Evolutionary conservation across 2,113 vertebrate species (phyloP).

Genomic region (Sylvia atricapilla): DNA sequence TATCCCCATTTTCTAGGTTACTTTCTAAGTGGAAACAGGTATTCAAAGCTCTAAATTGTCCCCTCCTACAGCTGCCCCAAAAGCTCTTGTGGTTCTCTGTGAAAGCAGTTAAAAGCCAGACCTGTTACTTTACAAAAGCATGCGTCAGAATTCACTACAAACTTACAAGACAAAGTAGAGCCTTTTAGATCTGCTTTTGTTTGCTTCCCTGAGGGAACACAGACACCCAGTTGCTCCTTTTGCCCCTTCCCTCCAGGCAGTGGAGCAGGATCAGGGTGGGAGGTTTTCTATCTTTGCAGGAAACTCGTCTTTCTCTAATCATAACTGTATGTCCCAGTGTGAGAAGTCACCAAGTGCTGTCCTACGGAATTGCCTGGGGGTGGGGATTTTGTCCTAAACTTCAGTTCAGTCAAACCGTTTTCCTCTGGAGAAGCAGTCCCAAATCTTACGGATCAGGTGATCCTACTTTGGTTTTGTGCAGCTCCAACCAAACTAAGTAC

Average conservation of each 20-base stretch:
- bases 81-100: background rate
- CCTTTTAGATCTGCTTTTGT: background rate
- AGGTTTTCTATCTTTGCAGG: background rate
- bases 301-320: background rate
- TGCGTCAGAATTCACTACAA: background rate
- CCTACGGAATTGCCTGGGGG: background rate
- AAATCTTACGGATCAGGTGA: background rate
- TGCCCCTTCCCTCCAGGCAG: background rate
- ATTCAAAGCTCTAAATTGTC: background rate
- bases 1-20: background rate
- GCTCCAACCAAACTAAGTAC: background rate
- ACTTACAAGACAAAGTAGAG: background rate
- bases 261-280: background rate
- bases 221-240: background rate
- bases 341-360: background rate
- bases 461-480: background rate
- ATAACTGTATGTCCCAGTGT: background rate
- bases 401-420: background rate
- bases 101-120: background rate
- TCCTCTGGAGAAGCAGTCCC: background rate
- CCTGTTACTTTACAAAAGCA: background rate
- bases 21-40: background rate
- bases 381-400: background rate
- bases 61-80: background rate
- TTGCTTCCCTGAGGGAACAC: background rate